phyloP scores from a whole-genome alignment of 2,888 invertebrate species.

The Machimus atricapillus region DNA sequence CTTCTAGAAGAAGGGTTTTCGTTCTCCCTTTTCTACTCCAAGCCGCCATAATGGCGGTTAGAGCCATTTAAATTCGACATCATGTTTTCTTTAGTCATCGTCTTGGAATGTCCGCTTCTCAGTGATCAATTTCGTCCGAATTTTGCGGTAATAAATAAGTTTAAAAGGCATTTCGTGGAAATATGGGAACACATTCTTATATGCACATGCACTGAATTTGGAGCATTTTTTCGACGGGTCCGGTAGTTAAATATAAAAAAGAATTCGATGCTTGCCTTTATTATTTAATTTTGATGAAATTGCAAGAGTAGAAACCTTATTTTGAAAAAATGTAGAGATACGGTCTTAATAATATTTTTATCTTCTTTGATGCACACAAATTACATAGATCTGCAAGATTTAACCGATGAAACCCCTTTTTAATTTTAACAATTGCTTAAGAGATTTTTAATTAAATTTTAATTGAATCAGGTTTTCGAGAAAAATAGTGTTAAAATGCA shows the following conservation, averaged over 20 bases:
- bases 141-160: not conserved
- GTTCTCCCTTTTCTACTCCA: not conserved
- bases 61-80: not conserved
- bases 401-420: too few relatives aligned
- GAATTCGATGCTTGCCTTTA: not conserved
- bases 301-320: too few relatives aligned
- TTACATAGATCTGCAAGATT: too few relatives aligned
- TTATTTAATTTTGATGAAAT: not conserved
- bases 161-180: not conserved
- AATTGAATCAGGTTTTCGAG: too few relatives aligned
- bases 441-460: too few relatives aligned
- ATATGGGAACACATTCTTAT: not conserved
- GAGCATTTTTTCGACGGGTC: not conserved
- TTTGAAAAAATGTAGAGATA: too few relatives aligned
- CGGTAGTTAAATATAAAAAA: not conserved
- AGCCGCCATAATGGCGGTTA: not conserved
- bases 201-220: not conserved
- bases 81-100: not conserved
- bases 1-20: not conserved
- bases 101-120: not conserved
- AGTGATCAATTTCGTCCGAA: not conserved
- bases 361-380: too few relatives aligned
- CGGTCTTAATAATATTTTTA: too few relatives aligned
- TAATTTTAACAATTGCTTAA: too few relatives aligned
- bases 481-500: too few relatives aligned